A percentile compares a stretch with the other conserved stretches of the same genome.
phyloP scores from a whole-genome alignment of 2,797 vertebrate species.

The Oreochromis mossambicus region DNA sequence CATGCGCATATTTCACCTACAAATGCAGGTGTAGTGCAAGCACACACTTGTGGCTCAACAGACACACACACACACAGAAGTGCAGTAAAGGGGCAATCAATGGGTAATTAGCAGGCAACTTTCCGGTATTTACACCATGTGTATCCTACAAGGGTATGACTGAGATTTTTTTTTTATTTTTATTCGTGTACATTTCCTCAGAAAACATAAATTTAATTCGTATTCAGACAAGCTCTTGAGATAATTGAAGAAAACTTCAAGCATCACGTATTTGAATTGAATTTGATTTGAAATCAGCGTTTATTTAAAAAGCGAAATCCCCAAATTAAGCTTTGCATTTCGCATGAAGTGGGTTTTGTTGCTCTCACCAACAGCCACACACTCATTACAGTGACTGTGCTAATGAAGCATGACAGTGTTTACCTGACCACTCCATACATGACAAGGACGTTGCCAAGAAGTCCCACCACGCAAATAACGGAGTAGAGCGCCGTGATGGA shows the following conservation, averaged over 20 bases:
- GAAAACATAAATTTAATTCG: background rate
- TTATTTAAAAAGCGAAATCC: background rate
- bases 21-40: background rate
- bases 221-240: background rate
- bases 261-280: too few relatives aligned
- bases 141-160: background rate
- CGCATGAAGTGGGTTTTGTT: background rate
- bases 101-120: background rate
- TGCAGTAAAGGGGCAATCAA: background rate
- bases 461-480: constrained; percentile 87
- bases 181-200: too few relatives aligned
- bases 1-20: background rate
- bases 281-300: too few relatives aligned
- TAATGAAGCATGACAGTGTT: background rate
- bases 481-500: constrained; percentile 89
- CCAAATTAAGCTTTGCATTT: background rate
- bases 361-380: background rate
- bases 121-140: too few relatives aligned
- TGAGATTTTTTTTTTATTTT: background rate
- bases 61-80: background rate
- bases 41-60: background rate
- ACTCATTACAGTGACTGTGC: background rate
- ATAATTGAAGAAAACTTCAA: background rate
- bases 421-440: constrained; percentile 91
- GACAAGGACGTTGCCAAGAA: constrained; percentile 86